A percentile compares a stretch with the other conserved stretches of the same genome.
Evolutionary conservation across 2,888 invertebrate genomes (phyloP).

Genomic region (Ichneumon xanthorius): DNA sequence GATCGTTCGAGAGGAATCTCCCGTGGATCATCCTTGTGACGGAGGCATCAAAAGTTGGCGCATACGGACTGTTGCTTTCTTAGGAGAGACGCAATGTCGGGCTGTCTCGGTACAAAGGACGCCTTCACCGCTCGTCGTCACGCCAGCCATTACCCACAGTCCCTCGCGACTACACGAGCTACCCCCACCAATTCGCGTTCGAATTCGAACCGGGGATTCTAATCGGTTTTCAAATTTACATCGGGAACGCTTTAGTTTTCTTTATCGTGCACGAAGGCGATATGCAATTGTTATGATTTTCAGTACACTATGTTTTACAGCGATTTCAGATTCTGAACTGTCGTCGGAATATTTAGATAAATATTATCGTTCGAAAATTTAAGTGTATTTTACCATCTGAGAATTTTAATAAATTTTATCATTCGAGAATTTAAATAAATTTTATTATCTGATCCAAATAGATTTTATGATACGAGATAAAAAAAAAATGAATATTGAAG

Average conservation of each 20-base stretch:
- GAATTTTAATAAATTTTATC: not conserved
- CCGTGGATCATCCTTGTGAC: not conserved
- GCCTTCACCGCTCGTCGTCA: conserved; percentile 45
- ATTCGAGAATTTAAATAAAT: not conserved
- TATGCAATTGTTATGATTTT: not conserved
- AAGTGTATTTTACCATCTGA: no score
- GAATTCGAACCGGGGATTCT: conserved; percentile 60
- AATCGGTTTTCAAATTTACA: conserved; percentile 15
- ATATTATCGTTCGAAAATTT: no score
- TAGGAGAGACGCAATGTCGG: not conserved
- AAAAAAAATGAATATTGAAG: not conserved
- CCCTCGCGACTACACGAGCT: conserved; percentile 39
- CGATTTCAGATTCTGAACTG: not conserved
- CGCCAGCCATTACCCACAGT: conserved; percentile 64
- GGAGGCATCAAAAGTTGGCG: not conserved
- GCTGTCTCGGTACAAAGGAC: conserved; percentile 38
- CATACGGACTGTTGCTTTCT: not conserved
- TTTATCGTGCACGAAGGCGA: not conserved
- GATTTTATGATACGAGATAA: no score
- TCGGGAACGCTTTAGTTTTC: conserved; percentile 3
- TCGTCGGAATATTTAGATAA: not conserved
- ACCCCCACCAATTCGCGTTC: conserved; percentile 16
- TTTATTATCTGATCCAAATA: no score
- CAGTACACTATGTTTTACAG: not conserved
- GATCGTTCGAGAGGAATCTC: not conserved